These are phyloP conservation scores for Mionectes olivaceus DNA, from an alignment of 2,797 vertebrate species.

Conservation along the genomic window DNA sequence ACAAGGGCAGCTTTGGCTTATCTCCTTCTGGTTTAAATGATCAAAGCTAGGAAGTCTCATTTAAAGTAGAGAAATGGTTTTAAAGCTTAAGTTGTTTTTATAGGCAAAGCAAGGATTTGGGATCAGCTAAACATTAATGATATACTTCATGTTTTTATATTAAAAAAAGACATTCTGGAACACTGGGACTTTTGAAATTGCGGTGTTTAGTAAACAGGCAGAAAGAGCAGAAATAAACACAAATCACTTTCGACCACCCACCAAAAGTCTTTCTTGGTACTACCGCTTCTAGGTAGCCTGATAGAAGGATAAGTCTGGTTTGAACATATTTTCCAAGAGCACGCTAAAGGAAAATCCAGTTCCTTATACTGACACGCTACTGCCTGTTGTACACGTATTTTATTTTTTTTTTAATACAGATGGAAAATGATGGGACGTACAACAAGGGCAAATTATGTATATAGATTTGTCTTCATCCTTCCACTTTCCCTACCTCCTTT, in stretches of 20 bases:
- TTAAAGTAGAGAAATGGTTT: background rate
- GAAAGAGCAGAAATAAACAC: background rate
- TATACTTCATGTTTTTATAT: background rate
- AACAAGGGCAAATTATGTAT: slow-evolving; percentile 32
- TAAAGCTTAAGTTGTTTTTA: background rate
- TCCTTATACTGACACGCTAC: background rate
- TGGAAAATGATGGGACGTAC: slow-evolving; percentile 67
- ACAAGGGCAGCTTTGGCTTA: background rate
- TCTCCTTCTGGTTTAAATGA: background rate
- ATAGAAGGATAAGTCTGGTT: background rate
- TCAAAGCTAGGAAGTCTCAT: background rate
- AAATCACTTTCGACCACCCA: background rate
- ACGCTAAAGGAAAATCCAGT: background rate
- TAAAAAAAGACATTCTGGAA: background rate
- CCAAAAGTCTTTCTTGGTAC: background rate
- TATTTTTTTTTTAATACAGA: background rate
- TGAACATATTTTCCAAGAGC: background rate
- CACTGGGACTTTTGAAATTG: background rate
- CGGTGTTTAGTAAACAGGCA: background rate
- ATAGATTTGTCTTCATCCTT: slow-evolving; percentile 21
- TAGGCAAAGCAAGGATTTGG: background rate
- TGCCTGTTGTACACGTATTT: slow-evolving; percentile 51
- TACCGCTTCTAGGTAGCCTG: background rate
- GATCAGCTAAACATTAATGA: background rate
- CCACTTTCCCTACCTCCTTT: background rate